These are phyloP conservation scores for Acronicta psi DNA, from an alignment of 2,888 invertebrate species.

Conservation along the genomic window DNA sequence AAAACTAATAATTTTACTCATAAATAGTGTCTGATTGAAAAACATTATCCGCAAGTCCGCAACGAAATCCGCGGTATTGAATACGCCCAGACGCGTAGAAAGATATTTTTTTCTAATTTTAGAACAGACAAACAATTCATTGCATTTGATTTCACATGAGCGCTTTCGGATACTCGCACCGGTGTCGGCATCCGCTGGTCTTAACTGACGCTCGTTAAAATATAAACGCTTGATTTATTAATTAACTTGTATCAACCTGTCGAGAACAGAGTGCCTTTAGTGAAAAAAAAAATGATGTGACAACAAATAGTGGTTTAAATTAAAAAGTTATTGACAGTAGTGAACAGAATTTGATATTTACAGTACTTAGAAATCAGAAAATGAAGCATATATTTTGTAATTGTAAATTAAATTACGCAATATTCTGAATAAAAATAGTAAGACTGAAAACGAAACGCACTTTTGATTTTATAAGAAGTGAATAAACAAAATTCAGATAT, in stretches of 20 bases:
- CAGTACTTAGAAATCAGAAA: neutral
- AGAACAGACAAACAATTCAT: conserved; percentile 60
- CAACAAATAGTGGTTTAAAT: neutral
- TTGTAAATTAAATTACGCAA: neutral
- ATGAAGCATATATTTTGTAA: neutral
- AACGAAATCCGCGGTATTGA: conserved; percentile 33
- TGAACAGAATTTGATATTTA: neutral
- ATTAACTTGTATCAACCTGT: conserved; percentile 1
- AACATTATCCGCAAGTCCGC: conserved; percentile 15
- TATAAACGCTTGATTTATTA: conserved; percentile 17
- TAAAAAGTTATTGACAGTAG: neutral
- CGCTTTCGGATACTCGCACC: conserved; percentile 58
- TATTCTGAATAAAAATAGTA: conserved; percentile 1
- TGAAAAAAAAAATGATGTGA: neutral
- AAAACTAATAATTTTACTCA: no score
- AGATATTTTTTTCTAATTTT: conserved; percentile 62
- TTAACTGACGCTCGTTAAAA: conserved; percentile 32
- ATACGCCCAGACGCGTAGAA: conserved; percentile 44
- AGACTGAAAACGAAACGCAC: neutral
- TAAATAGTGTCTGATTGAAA: neutral
- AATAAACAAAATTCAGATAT: no score
- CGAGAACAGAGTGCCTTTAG: neutral
- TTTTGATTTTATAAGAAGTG: neutral
- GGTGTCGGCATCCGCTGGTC: conserved; percentile 45
- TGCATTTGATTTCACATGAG: conserved; percentile 63